These are phyloP conservation scores for Smittia aterrima DNA, from an alignment of 2,888 invertebrate genomes.

Conservation along the genomic window DNA sequence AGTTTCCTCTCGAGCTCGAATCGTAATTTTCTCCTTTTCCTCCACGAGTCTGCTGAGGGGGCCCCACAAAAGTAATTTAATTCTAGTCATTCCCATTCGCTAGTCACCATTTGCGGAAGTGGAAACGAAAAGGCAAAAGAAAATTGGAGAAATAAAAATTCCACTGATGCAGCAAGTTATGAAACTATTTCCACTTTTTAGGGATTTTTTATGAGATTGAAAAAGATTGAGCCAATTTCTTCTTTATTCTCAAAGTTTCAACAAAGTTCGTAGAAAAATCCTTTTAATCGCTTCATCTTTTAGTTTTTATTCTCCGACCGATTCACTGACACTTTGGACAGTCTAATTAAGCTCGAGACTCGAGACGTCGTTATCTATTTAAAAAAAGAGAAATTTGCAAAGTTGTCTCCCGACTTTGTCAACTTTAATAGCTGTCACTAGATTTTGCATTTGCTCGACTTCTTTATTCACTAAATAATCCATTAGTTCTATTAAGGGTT, in stretches of 20 bases:
- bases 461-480: no score
- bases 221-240: no score
- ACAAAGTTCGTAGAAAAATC: no score
- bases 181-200: slow-evolving; percentile 28
- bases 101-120: slow-evolving; percentile 27
- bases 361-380: slow-evolving; percentile 20
- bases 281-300: no score
- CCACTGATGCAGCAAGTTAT: slow-evolving; percentile 37
- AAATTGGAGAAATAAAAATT: slow-evolving; percentile 25
- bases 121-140: background rate
- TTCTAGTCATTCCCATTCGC: slow-evolving; percentile 22
- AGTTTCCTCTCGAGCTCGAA: slow-evolving; percentile 28
- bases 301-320: background rate
- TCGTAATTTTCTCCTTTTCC: slow-evolving; percentile 31
- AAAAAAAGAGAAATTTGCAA: background rate
- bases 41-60: background rate
- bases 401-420: background rate
- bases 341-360: slow-evolving; percentile 36
- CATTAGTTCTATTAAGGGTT: no score
- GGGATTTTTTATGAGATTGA: no score
- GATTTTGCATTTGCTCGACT: background rate
- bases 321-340: slow-evolving; percentile 35
- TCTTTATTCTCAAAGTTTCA: no score
- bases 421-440: slow-evolving; percentile 16
- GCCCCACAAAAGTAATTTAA: slow-evolving; percentile 37